Conservation (phyloP, 2,888 invertebrate genomes). For the Calameuta idolon region DNA sequence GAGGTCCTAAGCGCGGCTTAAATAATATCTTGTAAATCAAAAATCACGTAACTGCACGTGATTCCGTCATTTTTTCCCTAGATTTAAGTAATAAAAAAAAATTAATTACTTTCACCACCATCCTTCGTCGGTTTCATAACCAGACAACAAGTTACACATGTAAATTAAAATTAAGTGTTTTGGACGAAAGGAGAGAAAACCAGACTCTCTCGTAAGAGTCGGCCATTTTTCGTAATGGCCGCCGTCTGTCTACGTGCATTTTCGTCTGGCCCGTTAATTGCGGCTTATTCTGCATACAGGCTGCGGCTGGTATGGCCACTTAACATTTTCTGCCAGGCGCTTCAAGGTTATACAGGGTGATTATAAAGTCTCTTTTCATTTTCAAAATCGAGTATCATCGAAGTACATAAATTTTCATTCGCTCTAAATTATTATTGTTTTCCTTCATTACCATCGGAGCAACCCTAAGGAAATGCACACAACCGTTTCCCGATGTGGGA, state of each 20-base stretch:
- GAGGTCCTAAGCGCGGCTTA: background rate
- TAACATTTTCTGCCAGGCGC: conserved; percentile 42
- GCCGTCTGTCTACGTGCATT: conserved; percentile 15
- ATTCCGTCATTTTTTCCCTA: background rate
- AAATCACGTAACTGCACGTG: background rate
- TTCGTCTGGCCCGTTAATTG: conserved; percentile 48
- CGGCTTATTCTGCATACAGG: conserved; percentile 35
- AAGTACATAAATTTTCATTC: background rate
- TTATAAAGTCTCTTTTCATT: background rate
- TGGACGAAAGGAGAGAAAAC: background rate
- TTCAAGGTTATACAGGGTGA: conserved; percentile 34
- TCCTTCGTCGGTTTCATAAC: background rate
- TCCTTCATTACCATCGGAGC: background rate
- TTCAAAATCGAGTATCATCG: background rate
- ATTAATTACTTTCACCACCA: background rate
- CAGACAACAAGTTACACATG: conserved; percentile 9
- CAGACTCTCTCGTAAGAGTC: background rate
- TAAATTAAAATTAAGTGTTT: conserved; percentile 35
- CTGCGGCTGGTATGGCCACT: conserved; percentile 34
- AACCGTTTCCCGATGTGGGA: background rate
- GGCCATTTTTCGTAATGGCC: background rate
- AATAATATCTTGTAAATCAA: background rate
- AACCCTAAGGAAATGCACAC: background rate
- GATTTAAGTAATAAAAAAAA: background rate
- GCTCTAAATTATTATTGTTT: no score